These are phyloP conservation scores for Cephus rjabovi DNA, from an alignment of 2,888 invertebrate species.

Conservation along the genomic window DNA sequence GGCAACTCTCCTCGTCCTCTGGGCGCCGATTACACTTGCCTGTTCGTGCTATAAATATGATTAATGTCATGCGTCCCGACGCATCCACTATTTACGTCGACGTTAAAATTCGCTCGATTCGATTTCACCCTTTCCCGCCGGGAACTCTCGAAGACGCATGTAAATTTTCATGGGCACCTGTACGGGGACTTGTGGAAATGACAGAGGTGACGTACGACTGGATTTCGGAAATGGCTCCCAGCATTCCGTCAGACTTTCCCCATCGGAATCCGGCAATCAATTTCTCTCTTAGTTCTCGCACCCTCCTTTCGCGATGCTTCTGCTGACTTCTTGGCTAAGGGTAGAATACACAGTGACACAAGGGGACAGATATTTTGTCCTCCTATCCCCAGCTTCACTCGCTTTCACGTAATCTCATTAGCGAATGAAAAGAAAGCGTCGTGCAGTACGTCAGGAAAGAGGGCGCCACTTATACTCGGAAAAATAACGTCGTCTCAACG, in stretches of 20 bases:
- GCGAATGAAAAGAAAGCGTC: constrained; percentile 38
- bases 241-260: neutral
- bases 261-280: constrained; percentile 2
- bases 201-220: neutral
- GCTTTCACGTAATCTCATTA: constrained; percentile 40
- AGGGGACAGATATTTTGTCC: constrained; percentile 39
- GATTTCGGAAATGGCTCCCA: neutral
- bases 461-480: neutral
- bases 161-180: neutral
- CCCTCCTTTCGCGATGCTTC: neutral
- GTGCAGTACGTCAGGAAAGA: neutral
- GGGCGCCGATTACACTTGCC: constrained; percentile 11
- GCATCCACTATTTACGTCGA: neutral
- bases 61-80: constrained; percentile 31
- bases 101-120: neutral
- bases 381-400: constrained; percentile 10
- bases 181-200: neutral
- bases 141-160: constrained; percentile 16
- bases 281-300: neutral
- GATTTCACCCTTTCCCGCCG: constrained; percentile 2
- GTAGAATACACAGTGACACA: neutral
- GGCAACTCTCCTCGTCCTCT: constrained; percentile 10
- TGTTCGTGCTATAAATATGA: constrained; percentile 40
- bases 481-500: neutral
- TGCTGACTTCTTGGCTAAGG: neutral